Evolutionary conservation across 2,888 invertebrate species (phyloP).

Genomic region (Tribolium freemani): DNA sequence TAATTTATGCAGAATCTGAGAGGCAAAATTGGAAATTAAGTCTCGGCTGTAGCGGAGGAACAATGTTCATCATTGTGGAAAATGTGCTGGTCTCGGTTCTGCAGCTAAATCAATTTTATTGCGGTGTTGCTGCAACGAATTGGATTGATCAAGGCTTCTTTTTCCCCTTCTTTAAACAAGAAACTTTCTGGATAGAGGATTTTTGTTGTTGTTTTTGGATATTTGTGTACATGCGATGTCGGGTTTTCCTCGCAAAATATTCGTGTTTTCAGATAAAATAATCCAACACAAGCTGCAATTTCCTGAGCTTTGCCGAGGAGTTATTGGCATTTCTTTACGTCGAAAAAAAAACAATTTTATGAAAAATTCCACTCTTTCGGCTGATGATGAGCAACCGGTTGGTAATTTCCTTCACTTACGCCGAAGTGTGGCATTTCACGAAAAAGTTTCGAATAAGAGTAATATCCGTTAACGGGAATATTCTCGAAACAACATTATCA

Average conservation of each 20-base stretch:
- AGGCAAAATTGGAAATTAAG: conserved; percentile 60
- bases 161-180: conserved; percentile 29
- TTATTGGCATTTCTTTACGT: conserved; percentile 23
- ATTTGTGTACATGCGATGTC: conserved; percentile 29
- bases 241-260: conserved; percentile 3
- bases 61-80: conserved; percentile 60
- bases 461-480: conserved; percentile 40
- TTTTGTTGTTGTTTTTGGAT: conserved; percentile 29
- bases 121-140: conserved; percentile 53
- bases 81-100: conserved; percentile 54
- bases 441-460: conserved; percentile 39
- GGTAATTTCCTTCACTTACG: conserved; percentile 19
- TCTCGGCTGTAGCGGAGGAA: conserved; percentile 55
- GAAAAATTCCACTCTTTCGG: conserved; percentile 9
- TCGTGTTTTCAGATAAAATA: conserved; percentile 21
- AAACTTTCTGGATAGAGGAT: not conserved
- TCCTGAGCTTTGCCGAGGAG: conserved; percentile 18
- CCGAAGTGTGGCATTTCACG: conserved; percentile 1
- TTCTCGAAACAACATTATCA: conserved; percentile 36
- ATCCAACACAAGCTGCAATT: conserved; percentile 30
- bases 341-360: conserved; percentile 23
- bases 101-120: conserved; percentile 55
- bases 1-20: conserved; percentile 62
- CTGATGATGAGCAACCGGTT: conserved; percentile 7
- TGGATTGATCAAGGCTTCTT: conserved; percentile 46